Base-by-base conservation (phyloP, 1,140 invertebrate species). In the Trypoxylus dichotomus region DNA sequence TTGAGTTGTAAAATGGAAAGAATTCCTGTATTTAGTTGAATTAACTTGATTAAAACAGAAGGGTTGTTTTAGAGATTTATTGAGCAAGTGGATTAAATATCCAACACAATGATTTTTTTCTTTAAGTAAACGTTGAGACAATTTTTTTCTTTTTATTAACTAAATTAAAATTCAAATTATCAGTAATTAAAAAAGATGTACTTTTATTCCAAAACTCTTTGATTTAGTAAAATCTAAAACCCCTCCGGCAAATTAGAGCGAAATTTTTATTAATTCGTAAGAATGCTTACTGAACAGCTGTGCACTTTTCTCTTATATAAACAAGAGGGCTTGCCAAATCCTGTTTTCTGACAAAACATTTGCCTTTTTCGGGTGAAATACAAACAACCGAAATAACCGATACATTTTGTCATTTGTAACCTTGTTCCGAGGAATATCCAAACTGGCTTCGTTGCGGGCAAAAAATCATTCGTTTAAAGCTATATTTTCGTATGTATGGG, bases 291-390 rank as follows among this genome's bases (percentile, higher is more conserved):
- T 19, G n/a, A 41, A 41, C 37, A 37, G 29, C 29, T 73, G 29
- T 73, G 71, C 71, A 73, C 37, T 73, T 73, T 73, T 73, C 37
- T 73, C 21, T 73, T 73, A 32, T 29, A 73, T 37, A 73, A 73
- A 73, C 71, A 73, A 41, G 71, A 41, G 71, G 71, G 37, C 37
- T 73, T 32, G 37, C 71, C 71, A 73, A 73, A 73, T 73, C 71
- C 71, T 73, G 71, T 73, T 73, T 73, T 73, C 71, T 73, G 37
- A 73, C 71, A 73, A 32, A 73, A 73, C 71, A 73, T 73, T 73
- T 32, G 29, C 37, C 71, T 37, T 42, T 32, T 73, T 21, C n/a
- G 37, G 37, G 27, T 42, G 71, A 73, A 73, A 41, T 42, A 73
- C 29, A 73, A 73, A 73, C n/a, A 37, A 73, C 13, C 32, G 71